phyloP scores from a whole-genome alignment of 2,888 invertebrate species.

The Bedellia somnulentella region DNA sequence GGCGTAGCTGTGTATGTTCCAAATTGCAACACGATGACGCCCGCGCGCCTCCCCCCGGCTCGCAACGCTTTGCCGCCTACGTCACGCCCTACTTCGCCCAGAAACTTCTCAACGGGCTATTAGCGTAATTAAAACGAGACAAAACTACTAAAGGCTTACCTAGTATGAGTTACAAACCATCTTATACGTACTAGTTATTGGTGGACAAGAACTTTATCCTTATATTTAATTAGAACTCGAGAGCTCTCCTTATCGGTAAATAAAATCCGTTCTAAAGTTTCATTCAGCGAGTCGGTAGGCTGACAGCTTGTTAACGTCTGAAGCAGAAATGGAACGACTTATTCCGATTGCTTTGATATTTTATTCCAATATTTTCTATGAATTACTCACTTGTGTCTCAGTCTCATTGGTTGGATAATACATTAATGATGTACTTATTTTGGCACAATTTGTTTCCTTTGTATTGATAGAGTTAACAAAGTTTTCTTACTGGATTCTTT shows the following conservation, averaged over 20 bases:
- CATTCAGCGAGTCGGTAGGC: slow-evolving; percentile 13
- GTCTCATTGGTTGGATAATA: no score
- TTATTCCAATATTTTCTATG: no score
- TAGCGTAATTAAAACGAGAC: slow-evolving; percentile 55
- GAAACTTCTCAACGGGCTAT: slow-evolving; percentile 42
- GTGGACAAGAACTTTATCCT: slow-evolving; percentile 1
- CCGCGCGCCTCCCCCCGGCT: no score
- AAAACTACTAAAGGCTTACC: slow-evolving; percentile 38
- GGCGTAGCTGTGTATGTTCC: slow-evolving; percentile 1
- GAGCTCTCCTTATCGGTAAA: slow-evolving; percentile 1
- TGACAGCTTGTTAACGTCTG: slow-evolving; percentile 33
- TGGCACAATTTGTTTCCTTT: no score
- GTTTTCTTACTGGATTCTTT: no score
- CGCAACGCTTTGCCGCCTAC: slow-evolving; percentile 29
- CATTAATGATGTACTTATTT: no score
- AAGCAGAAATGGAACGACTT: slow-evolving; percentile 16
- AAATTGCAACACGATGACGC: no score
- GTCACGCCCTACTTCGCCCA: slow-evolving; percentile 45
- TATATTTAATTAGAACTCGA: not conserved
- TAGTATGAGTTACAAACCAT: no score
- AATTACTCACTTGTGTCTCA: no score
- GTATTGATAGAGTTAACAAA: no score
- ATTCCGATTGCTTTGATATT: slow-evolving; percentile 34
- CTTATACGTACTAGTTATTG: no score
- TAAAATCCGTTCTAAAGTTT: slow-evolving; percentile 1